These are phyloP conservation scores for Falco punctatus DNA, from an alignment of 2,113 vertebrate genomes.

Conservation along the genomic window DNA sequence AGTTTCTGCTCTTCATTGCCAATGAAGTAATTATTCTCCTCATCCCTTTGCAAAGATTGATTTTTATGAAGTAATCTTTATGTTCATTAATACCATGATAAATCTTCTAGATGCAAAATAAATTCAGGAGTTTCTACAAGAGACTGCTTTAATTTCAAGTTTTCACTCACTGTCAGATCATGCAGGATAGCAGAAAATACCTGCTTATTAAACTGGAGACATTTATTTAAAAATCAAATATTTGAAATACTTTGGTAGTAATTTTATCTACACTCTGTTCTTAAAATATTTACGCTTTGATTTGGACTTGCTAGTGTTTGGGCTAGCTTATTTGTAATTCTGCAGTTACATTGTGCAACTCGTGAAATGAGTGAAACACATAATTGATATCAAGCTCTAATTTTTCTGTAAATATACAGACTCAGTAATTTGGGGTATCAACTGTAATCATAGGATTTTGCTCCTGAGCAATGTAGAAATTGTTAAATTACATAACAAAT, in stretches of 20 bases:
- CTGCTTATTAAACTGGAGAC: neutral
- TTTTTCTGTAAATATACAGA: neutral
- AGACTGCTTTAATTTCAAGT: neutral
- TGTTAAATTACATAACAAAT: no score
- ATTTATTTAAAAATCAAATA: neutral
- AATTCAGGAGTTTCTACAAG: neutral
- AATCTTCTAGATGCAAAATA: neutral
- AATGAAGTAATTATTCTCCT: neutral
- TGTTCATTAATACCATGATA: neutral
- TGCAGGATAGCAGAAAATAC: neutral
- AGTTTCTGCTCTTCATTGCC: constrained; percentile 1
- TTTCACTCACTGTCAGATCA: neutral
- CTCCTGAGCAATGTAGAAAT: neutral
- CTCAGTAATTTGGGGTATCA: neutral
- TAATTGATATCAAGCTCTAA: neutral
- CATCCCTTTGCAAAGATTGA: neutral
- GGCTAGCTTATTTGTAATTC: neutral
- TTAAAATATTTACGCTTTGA: neutral
- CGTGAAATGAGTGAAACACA: neutral
- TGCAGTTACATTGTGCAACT: neutral
- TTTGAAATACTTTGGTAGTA: neutral
- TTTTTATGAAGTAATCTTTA: neutral
- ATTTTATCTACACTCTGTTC: neutral
- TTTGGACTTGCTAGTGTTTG: neutral
- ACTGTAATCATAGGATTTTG: neutral